A percentile compares a stretch with the other conserved stretches of the same genome.
Evolutionary conservation across 2,888 invertebrate genomes (phyloP).

Genomic region (Mesoligia furuncula): DNA sequence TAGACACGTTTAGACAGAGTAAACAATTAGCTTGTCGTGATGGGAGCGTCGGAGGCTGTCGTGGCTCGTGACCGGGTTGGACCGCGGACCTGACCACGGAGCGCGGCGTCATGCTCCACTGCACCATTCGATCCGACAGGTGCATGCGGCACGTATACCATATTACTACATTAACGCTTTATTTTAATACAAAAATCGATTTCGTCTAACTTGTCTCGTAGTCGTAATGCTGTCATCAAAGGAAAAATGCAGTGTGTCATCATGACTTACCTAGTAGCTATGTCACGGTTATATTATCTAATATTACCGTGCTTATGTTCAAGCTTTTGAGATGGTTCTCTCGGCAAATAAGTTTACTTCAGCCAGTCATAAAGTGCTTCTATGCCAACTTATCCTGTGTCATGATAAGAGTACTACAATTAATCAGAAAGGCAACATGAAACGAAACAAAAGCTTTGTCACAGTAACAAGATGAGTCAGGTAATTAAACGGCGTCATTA

Average conservation of each 20-base stretch:
- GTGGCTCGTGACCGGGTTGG: conserved; percentile 69
- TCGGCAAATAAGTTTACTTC: conserved; percentile 26
- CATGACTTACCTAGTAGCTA: conserved; percentile 8
- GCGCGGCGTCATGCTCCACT: conserved; percentile 80
- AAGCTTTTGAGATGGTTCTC: neutral
- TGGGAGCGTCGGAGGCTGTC: conserved; percentile 71
- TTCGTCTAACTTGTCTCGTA: conserved; percentile 32
- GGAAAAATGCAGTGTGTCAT: conserved; percentile 47
- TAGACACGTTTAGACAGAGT: conserved; percentile 63
- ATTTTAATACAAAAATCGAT: conserved; percentile 41
- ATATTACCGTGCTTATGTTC: neutral
- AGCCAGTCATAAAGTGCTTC: conserved; percentile 2
- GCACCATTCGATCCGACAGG: conserved; percentile 84
- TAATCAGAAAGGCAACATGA: conserved; percentile 45
- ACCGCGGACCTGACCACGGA: conserved; percentile 74
- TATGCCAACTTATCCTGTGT: conserved; percentile 8
- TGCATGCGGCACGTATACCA: conserved; percentile 70
- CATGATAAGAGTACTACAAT: conserved; percentile 33
- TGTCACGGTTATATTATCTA: neutral
- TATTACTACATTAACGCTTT: conserved; percentile 46
- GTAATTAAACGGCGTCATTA: conserved; percentile 47
- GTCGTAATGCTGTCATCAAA: conserved; percentile 37
- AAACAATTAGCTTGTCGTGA: conserved; percentile 76
- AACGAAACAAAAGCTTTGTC: conserved; percentile 43
- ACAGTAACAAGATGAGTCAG: conserved; percentile 45